Evolutionary conservation across 1,140 invertebrate genomes (phyloP).

Genomic region (Belonocnema kinseyi): DNA sequence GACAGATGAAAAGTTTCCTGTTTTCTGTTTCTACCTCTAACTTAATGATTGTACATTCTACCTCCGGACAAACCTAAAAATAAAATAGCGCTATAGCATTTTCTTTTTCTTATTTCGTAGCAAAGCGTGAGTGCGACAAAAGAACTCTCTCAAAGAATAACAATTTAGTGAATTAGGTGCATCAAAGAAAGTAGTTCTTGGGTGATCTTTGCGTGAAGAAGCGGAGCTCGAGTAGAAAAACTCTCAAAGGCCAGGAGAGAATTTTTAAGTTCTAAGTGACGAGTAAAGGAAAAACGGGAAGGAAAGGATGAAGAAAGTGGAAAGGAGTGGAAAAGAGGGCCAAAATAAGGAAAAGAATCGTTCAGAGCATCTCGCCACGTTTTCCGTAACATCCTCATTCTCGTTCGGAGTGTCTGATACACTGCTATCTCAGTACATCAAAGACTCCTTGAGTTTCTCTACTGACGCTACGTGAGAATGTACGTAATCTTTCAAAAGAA

Average conservation of each 20-base stretch:
- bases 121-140: slow-evolving; percentile 37
- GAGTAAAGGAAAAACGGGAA: slow-evolving; percentile 6
- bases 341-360: not conserved
- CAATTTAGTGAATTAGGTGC: slow-evolving; percentile 67
- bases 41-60: not conserved
- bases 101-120: slow-evolving; percentile 19
- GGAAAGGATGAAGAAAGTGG: slow-evolving; percentile 30
- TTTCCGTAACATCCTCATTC: slow-evolving; percentile 24
- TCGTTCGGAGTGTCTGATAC: slow-evolving; percentile 15
- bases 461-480: slow-evolving; percentile 1
- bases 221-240: slow-evolving; percentile 33
- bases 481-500: slow-evolving; percentile 31
- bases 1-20: not conserved
- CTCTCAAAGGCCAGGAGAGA: slow-evolving; percentile 31
- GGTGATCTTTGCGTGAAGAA: slow-evolving; percentile 46
- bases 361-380: not conserved
- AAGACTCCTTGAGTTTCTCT: not conserved
- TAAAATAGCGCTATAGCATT: slow-evolving; percentile 7
- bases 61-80: not conserved
- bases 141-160: slow-evolving; percentile 62
- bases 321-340: slow-evolving; percentile 52
- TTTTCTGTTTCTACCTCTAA: slow-evolving; percentile 18
- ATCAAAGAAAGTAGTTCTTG: slow-evolving; percentile 60
- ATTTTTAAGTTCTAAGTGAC: slow-evolving; percentile 34
- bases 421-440: not conserved